These are phyloP conservation scores for Ianthella basta DNA, from an alignment of 37 sponge, comb jelly and placozoan genomes.

Conservation along the genomic window DNA sequence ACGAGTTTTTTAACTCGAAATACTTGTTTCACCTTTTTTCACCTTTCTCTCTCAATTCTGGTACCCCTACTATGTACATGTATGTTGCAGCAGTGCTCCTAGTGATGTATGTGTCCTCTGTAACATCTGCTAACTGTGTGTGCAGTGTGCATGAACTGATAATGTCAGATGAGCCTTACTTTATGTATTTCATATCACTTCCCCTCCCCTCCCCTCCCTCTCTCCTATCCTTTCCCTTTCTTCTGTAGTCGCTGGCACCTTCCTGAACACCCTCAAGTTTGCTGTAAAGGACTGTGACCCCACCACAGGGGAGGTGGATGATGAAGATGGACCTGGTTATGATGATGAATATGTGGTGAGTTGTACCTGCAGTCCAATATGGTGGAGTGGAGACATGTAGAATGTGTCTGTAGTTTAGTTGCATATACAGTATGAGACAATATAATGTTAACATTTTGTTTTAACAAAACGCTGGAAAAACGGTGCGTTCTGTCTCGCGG, in stretches of 20 bases:
- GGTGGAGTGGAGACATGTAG: neutral
- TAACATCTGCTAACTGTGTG: neutral
- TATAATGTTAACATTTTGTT: too few relatives aligned
- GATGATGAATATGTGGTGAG: slow-evolving; percentile 93
- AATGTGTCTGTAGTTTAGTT: neutral
- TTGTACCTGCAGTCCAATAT: neutral
- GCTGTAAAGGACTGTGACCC: slow-evolving; percentile 97
- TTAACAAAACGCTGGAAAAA: too few relatives aligned
- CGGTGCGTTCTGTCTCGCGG: too few relatives aligned
- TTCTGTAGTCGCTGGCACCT: slow-evolving; percentile 76
- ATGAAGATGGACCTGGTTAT: slow-evolving; percentile 73
- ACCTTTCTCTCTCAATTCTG: too few relatives aligned
- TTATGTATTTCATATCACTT: too few relatives aligned
- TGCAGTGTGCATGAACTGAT: neutral
- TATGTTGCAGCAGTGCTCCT: too few relatives aligned
- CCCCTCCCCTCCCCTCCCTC: too few relatives aligned
- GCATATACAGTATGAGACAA: too few relatives aligned
- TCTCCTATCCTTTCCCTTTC: neutral
- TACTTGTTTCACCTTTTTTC: too few relatives aligned
- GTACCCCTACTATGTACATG: too few relatives aligned
- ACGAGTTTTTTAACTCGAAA: too few relatives aligned
- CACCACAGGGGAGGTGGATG: slow-evolving; percentile 87
- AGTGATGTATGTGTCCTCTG: neutral
- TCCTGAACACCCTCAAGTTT: slow-evolving; percentile 95
- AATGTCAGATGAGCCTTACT: neutral